Evolutionary conservation across 2,888 invertebrate species (phyloP), one percentile per base, ranked within the genome.

Genomic region (Nesidiocoris tenuis): DNA sequence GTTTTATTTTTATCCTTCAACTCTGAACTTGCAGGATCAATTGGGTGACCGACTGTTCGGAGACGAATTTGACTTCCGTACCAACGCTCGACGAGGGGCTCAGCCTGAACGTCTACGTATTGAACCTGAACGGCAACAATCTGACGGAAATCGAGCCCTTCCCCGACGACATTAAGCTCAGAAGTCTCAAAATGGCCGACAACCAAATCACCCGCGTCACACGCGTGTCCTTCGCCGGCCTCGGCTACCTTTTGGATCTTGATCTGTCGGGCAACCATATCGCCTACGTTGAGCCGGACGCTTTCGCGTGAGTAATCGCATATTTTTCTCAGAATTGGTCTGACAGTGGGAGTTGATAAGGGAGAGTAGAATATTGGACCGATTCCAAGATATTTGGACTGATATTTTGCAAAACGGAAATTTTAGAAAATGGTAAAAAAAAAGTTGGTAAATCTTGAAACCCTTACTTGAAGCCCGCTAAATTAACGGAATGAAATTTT

Each of bases 31-130:
- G n/a, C 76, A 87, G 90, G 77, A 88, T 90, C 81, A 90, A 91
- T 84, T 91, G 90, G 90, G 90, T 91, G 81, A 90, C 90, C 1
- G 91, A 91, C 82, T 91, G 91, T 81, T 91, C 91, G 0, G 90
- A 90, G 81, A 90, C 90, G 84, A 90, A 90, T 83, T 86, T 91
- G 75, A 90, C 90, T 0, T 86, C 86, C 77, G 87, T 91, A 24
- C 80, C 80, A 0, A 78, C 78, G n/a, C 90, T 90, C 0, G 88
- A 89, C 81, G 87, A 88, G 72, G 90, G 90, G 80, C 86, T 91
- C 76, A 90, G 90, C 81, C 85, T 86, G 56, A 89, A 90, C 82
- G 90, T 90, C 64, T 91, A 91, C 83, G 86, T 90, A 78, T 84
- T 91, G 79, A 90, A 91, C 80, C 84, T 91, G 83, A 90, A 90